Base-by-base conservation (phyloP, 2,797 vertebrate genomes). In the Amblyraja radiata region DNA sequence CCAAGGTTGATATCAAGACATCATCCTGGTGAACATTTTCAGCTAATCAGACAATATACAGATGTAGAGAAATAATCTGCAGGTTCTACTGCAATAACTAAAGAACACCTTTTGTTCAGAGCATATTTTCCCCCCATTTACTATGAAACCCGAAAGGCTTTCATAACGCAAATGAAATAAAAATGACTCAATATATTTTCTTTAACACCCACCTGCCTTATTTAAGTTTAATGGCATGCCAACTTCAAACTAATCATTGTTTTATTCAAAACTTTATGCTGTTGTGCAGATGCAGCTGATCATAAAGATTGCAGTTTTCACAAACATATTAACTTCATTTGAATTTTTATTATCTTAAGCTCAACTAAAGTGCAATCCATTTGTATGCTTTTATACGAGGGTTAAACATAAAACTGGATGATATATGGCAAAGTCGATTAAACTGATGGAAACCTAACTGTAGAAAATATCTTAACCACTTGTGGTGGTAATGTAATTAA, bases 391-490 rank as follows among this genome's bases (percentile, higher is more conserved):
- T 92, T 76, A 92, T 73, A 58, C 25, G 39, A 74, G 90, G 90
- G 90, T 73, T 92, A 92, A 92, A 76, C 90, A 92, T 92, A 92
- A 92, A 92, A 76, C 23, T 46, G 68, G 71, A 92, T 92, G 90
- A 92, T 92, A 92, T 92, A 92, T n/a, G 65, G 6, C 68, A 76
- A 88, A 76, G 71, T 46, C 39, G 39, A 76, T 92, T 92, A 73
- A 92, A 92, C 71, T 76, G 73, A 92, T 92, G 90, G 46, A 92
- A 92, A 92, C 90, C 76, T 92, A 92, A 76, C 39, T 16, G 71
- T 76, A 92, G 90, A 92, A 92, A 92, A 92, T 92, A 76, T 58
- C 90, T 92, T 76, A 92, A 92, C 90, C 90, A 76, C 71, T 92
- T 92, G 90, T 92, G 90, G 90, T 92, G 90, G 46, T 58, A 76